Evolutionary conservation across 1,140 invertebrate genomes (phyloP), one percentile per base, ranked within the genome.

Genomic region (Saccostrea echinata): DNA sequence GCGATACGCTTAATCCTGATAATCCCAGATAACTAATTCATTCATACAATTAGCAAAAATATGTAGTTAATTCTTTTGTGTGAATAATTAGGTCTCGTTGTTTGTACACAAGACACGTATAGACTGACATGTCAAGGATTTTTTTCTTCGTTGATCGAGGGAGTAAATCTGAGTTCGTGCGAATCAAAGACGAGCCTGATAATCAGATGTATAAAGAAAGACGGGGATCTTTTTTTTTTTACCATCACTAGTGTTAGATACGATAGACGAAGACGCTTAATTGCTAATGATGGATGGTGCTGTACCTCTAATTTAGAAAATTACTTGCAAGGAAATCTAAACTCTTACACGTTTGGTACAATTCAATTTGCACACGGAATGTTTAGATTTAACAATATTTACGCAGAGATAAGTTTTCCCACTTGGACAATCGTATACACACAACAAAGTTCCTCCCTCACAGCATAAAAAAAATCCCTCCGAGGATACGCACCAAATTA

Each of bases 11-110:
- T 76, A 76, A 76, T 76, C 68, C 68, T 13, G 68, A 76, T 76
- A 76, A 76, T 76, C 68, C 68, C 68, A 30, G 68, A 76, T 76
- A 76, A 76, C 13, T 76, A 30, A 76, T 76, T 76, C 68, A 76
- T 76, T 76, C 68, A 76, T 76, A 30, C 18, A 76, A 76, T 76
- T 76, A 33, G 13, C 68, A 33, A 76, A 27, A 76, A 76, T 13
- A 71, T 76, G 24, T 33, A 30, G 30, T 33, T 30, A 76, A 27
- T 71, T 71, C 64, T 30, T 27, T 71, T 71, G 64, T 71, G 24
- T 71, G 27, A 71, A 76, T 76, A 76, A 33, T 76, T 76, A 76
- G 68, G 27, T 30, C 24, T 30, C 30, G 27, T 76, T 30, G 68
- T 76, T 71, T 27, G 68, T 18, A 76, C 27, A 33, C 13, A 24